A percentile compares a stretch with the other conserved stretches of the same genome.
Conservation (phyloP, 2,797 vertebrate species). For the Malacoraja senta region DNA sequence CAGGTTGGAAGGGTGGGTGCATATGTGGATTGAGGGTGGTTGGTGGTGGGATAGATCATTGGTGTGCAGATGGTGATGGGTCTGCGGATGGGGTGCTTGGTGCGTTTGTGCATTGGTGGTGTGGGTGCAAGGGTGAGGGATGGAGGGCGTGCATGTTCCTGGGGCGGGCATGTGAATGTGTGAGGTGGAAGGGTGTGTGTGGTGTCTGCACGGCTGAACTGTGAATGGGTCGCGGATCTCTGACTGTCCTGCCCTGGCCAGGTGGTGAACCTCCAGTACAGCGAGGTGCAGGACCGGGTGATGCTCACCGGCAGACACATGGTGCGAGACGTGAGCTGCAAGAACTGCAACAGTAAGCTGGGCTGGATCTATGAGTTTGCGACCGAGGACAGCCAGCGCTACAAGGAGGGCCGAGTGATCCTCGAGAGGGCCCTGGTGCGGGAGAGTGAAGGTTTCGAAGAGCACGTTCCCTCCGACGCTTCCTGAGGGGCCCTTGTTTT, state of each 20-base stretch:
- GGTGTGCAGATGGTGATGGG: no score
- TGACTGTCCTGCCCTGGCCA: slow-evolving; percentile 45
- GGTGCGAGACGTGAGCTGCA: slow-evolving; percentile 97
- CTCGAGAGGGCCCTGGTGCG: slow-evolving; percentile 89
- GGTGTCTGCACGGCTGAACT: no score
- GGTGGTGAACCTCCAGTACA: slow-evolving; percentile 97
- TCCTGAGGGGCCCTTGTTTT: slow-evolving; percentile 61
- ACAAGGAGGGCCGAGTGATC: slow-evolving; percentile 95
- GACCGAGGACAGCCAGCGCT: slow-evolving; percentile 95
- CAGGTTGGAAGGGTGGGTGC: no score
- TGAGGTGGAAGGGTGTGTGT: no score
- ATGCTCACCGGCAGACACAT: slow-evolving; percentile 97
- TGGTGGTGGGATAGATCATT: no score
- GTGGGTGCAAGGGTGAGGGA: no score
- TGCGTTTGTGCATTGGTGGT: no score
- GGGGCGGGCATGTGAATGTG: no score
- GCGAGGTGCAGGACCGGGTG: slow-evolving; percentile 93
- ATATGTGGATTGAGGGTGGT: no score
- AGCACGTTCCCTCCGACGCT: slow-evolving; percentile 91
- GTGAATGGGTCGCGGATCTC: no score
- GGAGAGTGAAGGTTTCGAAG: slow-evolving; percentile 95
- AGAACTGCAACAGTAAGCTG: slow-evolving; percentile 98
- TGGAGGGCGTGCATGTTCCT: no score
- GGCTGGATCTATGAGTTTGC: slow-evolving; percentile 99
- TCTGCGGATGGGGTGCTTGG: no score